Base-by-base conservation (phyloP, 2,888 invertebrate genomes). In the Cephus rjabovi region DNA sequence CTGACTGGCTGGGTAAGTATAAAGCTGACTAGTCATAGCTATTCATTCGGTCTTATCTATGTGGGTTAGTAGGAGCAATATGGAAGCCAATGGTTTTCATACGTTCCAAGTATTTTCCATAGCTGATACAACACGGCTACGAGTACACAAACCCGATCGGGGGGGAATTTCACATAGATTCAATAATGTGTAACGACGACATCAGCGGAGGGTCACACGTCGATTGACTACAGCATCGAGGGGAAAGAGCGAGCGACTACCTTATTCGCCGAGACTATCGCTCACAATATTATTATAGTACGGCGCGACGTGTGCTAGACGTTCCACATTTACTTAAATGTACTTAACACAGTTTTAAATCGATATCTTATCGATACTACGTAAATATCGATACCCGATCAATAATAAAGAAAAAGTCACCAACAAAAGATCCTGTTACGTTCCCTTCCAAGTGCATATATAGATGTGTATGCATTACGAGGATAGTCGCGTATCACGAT, bases 131-230 rank as follows among this genome's bases (percentile, higher is more conserved):
- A 40, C 56, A 75, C 34, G 34, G 30, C 15, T n/a, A 71, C 15
- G 31, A 23, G 71, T 56, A 69, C 15, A 69, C 75, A 30, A 23
- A 70, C 12, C 31, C 12, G 70, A 35, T 75, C 70, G 69, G 79
- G 76, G 75, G 79, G 80, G 76, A 75, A 23, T 71, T 79, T 76
- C 79, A 77, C 78, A 79, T 77, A 85, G 85, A 86, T 85, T 84
- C 82, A 86, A 85, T 88, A 87, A 88, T 84, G 79, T 79, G 76
- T 56, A 56, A 56, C 77, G 79, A 79, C 81, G 83, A 85, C 86
- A 83, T 82, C 82, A 84, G 75, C 75, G 79, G 68, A 83, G 82
- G 85, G 84, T 84, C 83, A 77, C 79, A 80, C 81, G 86, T 85
- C 83, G 86, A 87, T 88, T 85, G 83, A 84, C 75, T 80, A 75